Percentiles rank a stretch among this genome's conserved stretches.
Evolutionary conservation across 2,888 invertebrate species (phyloP).

Genomic region (Limnephilus marmoratus): DNA sequence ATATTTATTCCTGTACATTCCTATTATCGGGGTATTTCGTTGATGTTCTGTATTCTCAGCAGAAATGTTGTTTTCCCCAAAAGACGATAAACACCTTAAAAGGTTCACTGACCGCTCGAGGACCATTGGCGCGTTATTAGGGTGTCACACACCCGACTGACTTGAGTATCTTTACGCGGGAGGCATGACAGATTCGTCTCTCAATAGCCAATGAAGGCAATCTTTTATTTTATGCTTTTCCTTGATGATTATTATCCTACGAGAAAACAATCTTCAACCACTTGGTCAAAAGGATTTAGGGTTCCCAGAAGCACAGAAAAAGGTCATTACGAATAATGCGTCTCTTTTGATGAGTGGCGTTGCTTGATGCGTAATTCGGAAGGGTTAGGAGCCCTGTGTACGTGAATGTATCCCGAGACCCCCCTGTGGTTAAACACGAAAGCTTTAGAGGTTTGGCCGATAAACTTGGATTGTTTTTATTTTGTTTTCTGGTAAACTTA

Average conservation of each 20-base stretch:
- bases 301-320: neutral
- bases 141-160: neutral
- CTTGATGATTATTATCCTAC: neutral
- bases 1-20: neutral
- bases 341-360: neutral
- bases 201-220: constrained; percentile 4
- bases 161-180: neutral
- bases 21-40: neutral
- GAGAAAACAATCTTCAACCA: neutral
- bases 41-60: neutral
- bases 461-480: constrained; percentile 8
- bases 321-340: neutral
- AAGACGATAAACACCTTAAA: neutral
- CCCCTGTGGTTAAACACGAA: neutral
- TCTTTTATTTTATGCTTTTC: neutral
- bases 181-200: constrained; percentile 25
- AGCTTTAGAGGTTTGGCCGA: constrained; percentile 38
- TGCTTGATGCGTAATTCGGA: neutral
- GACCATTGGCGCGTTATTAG: neutral
- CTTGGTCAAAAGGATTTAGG: neutral
- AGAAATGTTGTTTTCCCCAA: neutral
- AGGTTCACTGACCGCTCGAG: neutral
- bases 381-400: neutral
- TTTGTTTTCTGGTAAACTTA: constrained; percentile 11
- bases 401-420: constrained; percentile 1